A percentile compares a stretch with the other conserved stretches of the same genome.
phyloP scores from a whole-genome alignment of 2,113 vertebrate genomes.

The Aegotheles bennettii region DNA sequence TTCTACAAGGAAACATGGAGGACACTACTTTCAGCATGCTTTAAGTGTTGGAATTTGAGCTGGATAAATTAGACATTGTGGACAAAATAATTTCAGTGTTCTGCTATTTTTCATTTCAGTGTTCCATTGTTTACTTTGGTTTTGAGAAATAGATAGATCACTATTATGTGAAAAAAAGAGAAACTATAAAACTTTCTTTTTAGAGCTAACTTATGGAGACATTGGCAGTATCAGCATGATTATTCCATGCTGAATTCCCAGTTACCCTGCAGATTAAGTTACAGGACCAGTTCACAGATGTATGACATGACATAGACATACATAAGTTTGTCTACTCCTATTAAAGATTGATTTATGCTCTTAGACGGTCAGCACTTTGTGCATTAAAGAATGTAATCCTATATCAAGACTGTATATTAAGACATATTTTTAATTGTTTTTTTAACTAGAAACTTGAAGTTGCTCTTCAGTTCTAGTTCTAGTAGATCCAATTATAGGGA shows the following conservation, averaged over 20 bases:
- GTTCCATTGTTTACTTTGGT: not conserved
- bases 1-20: not conserved
- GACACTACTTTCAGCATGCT: not conserved
- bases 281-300: too few relatives aligned
- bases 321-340: not conserved
- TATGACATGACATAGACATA: too few relatives aligned
- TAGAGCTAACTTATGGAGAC: not conserved
- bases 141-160: not conserved
- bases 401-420: not conserved
- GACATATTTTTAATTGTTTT: not conserved
- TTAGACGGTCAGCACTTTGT: not conserved
- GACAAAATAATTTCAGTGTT: not conserved
- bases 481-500: not conserved
- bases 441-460: not conserved
- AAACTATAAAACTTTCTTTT: not conserved
- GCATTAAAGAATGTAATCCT: not conserved
- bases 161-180: not conserved
- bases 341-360: not conserved
- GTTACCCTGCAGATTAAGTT: not conserved
- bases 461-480: not conserved
- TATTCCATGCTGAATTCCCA: not conserved
- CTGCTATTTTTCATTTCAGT: not conserved
- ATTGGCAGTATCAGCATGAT: not conserved
- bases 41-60: not conserved
- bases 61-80: not conserved